These are phyloP conservation scores for Polypterus senegalus DNA, from an alignment of 2,113 vertebrate genomes.

Conservation along the genomic window DNA sequence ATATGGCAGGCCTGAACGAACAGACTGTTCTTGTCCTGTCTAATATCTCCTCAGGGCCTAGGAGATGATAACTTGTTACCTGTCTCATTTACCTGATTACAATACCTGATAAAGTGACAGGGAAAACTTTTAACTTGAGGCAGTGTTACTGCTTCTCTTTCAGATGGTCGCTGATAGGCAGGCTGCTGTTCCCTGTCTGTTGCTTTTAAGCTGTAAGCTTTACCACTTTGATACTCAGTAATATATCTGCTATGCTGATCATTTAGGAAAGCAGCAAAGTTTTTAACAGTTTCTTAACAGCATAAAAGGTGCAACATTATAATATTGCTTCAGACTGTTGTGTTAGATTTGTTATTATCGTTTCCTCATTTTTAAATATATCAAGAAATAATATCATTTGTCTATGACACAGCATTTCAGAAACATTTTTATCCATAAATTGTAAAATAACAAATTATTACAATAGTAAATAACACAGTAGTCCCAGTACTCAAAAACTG, in stretches of 20 bases:
- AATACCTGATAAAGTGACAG: conserved; percentile 41
- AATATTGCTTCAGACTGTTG: too few relatives aligned
- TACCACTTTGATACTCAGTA: neutral
- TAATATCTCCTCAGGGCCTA: conserved; percentile 25
- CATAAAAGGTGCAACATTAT: too few relatives aligned
- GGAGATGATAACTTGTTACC: conserved; percentile 32
- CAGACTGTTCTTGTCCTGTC: conserved; percentile 30
- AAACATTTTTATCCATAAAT: too few relatives aligned
- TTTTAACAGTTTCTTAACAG: neutral
- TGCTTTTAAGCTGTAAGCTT: neutral
- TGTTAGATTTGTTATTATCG: too few relatives aligned
- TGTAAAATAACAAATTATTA: too few relatives aligned
- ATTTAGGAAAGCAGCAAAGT: too few relatives aligned
- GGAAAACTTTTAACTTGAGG: conserved; percentile 29
- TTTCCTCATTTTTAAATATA: too few relatives aligned
- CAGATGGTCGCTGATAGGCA: conserved; percentile 1
- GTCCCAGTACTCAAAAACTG: too few relatives aligned
- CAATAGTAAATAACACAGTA: too few relatives aligned
- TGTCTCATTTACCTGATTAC: conserved; percentile 52
- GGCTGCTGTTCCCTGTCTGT: neutral
- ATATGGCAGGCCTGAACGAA: conserved; percentile 33
- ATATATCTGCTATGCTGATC: too few relatives aligned
- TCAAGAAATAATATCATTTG: too few relatives aligned
- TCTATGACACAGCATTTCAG: too few relatives aligned
- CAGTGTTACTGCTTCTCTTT: conserved; percentile 27